Evolutionary conservation across 2,797 vertebrate genomes (phyloP), one percentile per base, ranked within the genome.

Genomic region (Microctenopoma lineatum): DNA sequence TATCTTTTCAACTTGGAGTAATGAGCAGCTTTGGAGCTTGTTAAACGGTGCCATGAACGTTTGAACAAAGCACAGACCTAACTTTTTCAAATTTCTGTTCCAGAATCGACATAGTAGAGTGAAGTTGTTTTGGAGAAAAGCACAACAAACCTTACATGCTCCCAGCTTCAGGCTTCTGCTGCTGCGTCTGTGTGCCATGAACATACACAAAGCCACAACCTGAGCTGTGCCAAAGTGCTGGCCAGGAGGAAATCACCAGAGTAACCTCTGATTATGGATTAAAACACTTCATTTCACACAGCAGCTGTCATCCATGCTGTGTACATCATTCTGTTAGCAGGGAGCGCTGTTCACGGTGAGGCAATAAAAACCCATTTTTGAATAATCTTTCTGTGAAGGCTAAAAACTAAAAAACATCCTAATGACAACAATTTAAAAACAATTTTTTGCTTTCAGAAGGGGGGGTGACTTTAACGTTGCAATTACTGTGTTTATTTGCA

Each of bases 401-500:
- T 13, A 32, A n/a, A n/a, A n/a, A n/a, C n/a, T n/a, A 54, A 29
- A 66, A 54, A 72, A 65, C 9, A 16, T 44, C n/a, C 41, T 57
- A 56, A 71, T 59, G 34, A 45, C 29, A 66, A 16, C 14, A 21
- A 50, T 59, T 42, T 42, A 29, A 29, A 16, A 70, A 34, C 29
- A 42, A 14, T 36, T 54, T 25, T 66, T 34, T 55, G 18, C 29
- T 46, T 36, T 7, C 2, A 38, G 12, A 9, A 9, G 29, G 21
- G 39, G 15, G 8, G 2, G 8, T 21, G 32, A 12, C n/a, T 58
- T 67, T 52, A 38, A 61, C 18, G 15, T 21, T 26, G 53, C 53
- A 47, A 25, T 53, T 14, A n/a, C 25, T 67, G 47, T 27, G 21
- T 45, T 54, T 45, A 54, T 75, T 75, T 75, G 61, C 38, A 59